These are phyloP conservation scores for Drosophila bunnanda DNA, from an alignment of 2,888 invertebrate species.

Conservation along the genomic window DNA sequence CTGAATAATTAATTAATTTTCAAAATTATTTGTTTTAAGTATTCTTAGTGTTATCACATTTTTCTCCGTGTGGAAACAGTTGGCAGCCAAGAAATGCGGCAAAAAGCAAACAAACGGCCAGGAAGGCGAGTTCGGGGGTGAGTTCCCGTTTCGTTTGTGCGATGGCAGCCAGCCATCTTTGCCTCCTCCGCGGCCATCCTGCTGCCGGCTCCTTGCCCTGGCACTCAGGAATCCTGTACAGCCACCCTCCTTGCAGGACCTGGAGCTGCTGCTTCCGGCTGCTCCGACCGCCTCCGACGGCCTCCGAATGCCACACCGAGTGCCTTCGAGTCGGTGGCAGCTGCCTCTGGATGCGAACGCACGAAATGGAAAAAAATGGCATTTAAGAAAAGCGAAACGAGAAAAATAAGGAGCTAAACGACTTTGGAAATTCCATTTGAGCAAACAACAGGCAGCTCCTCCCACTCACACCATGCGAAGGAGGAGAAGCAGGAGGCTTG, in stretches of 20 bases:
- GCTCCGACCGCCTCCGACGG: constrained; percentile 20
- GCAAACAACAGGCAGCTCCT: constrained; percentile 71
- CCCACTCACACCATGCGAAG: constrained; percentile 34
- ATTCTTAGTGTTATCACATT: fast-evolving
- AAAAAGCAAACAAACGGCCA: constrained; percentile 75
- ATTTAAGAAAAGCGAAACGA: constrained; percentile 80
- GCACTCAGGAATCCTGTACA: constrained; percentile 74
- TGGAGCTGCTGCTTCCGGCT: constrained; percentile 51
- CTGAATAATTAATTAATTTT: neutral
- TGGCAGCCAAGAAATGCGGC: constrained; percentile 69
- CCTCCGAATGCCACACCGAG: constrained; percentile 11
- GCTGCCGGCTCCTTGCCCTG: constrained; percentile 50
- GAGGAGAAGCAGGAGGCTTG: constrained; percentile 14
- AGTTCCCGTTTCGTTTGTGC: constrained; percentile 32
- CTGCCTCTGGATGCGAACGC: constrained; percentile 74
- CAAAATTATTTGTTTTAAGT: too few species aligned
- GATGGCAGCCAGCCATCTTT: constrained; percentile 59
- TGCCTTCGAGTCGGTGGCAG: constrained; percentile 56
- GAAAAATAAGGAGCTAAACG: constrained; percentile 79
- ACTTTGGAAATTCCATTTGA: constrained; percentile 81
- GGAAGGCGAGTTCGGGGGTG: constrained; percentile 56
- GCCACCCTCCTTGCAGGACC: constrained; percentile 58
- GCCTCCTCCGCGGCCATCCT: constrained; percentile 34
- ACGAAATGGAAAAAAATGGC: constrained; percentile 76
- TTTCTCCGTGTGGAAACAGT: constrained; percentile 54